Percentiles rank a stretch among this genome's conserved stretches.
phyloP scores from a whole-genome alignment of 1,140 invertebrate genomes.

The Dendroctonus ponderosae region DNA sequence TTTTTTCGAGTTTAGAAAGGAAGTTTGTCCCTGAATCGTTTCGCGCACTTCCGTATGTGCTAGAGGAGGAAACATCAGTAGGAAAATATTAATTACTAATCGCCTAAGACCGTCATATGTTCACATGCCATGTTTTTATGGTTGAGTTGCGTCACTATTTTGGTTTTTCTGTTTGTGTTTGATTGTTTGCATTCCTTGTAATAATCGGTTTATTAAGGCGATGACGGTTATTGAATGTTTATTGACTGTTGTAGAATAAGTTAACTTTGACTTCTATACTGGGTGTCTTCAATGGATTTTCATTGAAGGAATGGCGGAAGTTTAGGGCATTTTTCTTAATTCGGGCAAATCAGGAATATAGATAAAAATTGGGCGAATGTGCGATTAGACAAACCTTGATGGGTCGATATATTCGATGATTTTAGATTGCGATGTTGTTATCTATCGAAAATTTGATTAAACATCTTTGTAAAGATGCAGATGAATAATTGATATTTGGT shows the following conservation, averaged over 20 bases:
- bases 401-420: too few species aligned
- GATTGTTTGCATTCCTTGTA: slow-evolving; percentile 12
- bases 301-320: too few species aligned
- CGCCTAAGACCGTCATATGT: slow-evolving; percentile 21
- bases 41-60: slow-evolving; percentile 2
- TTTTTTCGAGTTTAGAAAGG: slow-evolving; percentile 30
- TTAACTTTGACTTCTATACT: too few species aligned
- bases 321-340: too few species aligned
- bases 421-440: too few species aligned
- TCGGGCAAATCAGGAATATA: too few species aligned
- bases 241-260: background rate
- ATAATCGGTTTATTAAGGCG: background rate
- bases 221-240: background rate
- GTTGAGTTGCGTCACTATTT: slow-evolving; percentile 22
- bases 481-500: too few species aligned
- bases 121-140: slow-evolving; percentile 20
- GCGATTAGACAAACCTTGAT: too few species aligned
- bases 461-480: too few species aligned
- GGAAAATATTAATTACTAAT: slow-evolving; percentile 31
- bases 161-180: slow-evolving; percentile 16
- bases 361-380: too few species aligned
- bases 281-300: too few species aligned
- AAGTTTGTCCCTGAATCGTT: slow-evolving; percentile 25
- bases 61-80: slow-evolving; percentile 23
- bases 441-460: too few species aligned